Base-by-base conservation (phyloP, 2,888 invertebrate genomes). In the Hirtodrosophila confusa region DNA sequence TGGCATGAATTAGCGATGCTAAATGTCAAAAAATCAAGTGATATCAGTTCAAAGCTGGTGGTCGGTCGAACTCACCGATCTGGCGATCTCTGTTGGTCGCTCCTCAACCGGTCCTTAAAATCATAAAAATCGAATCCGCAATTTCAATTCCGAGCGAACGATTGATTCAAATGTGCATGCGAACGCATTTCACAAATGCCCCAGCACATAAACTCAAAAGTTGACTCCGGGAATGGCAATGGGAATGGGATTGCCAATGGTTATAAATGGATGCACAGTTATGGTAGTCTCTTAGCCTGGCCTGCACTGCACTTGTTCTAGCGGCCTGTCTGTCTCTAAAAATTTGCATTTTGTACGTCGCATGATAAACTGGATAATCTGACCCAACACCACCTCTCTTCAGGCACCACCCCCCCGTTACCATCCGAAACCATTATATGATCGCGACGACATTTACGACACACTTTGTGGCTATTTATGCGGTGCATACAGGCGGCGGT, bases 381-480 rank as follows among this genome's bases (percentile, higher is more conserved):
- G 33, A 8, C 9, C n/a, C 9, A 12, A 9, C 55, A 7, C n/a
- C 9, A 23, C 29, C 9, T 23, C 9, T 23, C 37, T 5, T 3
- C 7, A 36, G 12, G 24, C 17, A 11, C 4, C 40, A 17, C 17
- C 17, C 17, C 17, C 17, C 17, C 17, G 17, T 17, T 17, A 17
- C 17, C 17, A 17, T 54, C 35, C 39, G 43, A 67, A 44, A 72
- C 76, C 73, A 80, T 86, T 83, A 86, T 88, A 88, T 77, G 87
- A 86, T 80, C 78, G 64, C 63, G 50, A 65, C 57, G 88, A 82
- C 89, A 80, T 84, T 83, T 86, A 84, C 88, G 89, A 88, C 89
- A 86, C 88, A 88, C 82, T 88, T 86, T 78, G 86, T 67, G 86
- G 76, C 68, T 89, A 88, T 85, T 85, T 85, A 85, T 88, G 88